phyloP scores from a whole-genome alignment of 2,113 vertebrate species.

The Grammomys surdaster region DNA sequence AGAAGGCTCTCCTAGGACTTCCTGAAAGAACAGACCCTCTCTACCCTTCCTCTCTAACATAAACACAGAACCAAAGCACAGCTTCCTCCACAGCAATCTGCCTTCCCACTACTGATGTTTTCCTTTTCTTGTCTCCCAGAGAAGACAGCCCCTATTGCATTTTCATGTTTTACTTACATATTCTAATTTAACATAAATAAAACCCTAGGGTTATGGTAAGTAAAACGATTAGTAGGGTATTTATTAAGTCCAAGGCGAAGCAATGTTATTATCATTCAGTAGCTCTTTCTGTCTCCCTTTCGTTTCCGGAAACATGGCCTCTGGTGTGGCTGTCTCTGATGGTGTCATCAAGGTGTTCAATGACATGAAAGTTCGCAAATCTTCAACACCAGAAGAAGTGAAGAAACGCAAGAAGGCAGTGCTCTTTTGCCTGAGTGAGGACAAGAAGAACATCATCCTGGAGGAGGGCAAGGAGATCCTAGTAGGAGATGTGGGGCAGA shows the following conservation, averaged over 20 bases:
- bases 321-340: slow-evolving; percentile 93
- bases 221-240: background rate
- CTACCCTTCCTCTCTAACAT: background rate
- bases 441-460: slow-evolving; percentile 92
- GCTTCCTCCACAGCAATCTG: background rate
- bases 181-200: background rate
- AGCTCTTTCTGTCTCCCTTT: no score
- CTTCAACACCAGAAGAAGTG: slow-evolving; percentile 90
- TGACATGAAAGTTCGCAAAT: slow-evolving; percentile 95
- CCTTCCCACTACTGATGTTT: background rate
- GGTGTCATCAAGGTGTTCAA: slow-evolving; percentile 92
- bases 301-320: no score
- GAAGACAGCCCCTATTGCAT: background rate
- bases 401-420: slow-evolving; percentile 95
- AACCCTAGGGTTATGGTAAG: background rate
- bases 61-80: background rate
- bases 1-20: background rate
- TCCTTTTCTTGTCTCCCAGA: background rate
- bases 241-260: background rate
- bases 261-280: background rate
- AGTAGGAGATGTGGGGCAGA: slow-evolving; percentile 90
- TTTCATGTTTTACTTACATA: background rate
- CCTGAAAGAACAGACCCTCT: background rate
- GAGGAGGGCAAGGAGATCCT: slow-evolving; percentile 92
- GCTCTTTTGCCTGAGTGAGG: slow-evolving; percentile 92